These are phyloP conservation scores for Morus bassanus DNA, from an alignment of 2,797 vertebrate species.

Conservation along the genomic window DNA sequence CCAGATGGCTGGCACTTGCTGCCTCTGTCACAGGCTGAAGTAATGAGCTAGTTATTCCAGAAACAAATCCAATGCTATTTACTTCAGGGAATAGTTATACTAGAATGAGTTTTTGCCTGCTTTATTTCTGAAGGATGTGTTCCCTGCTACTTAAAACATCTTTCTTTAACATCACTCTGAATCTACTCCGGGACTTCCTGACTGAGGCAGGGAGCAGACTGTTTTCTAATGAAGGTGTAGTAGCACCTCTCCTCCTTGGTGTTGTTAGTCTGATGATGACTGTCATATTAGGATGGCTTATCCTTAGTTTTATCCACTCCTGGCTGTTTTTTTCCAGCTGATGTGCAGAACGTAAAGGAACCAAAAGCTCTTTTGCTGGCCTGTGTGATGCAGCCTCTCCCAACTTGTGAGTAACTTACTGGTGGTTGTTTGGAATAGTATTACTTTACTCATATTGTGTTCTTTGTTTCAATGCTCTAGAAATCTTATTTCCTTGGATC, in stretches of 20 bases:
- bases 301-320: background rate
- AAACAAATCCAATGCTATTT: background rate
- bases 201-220: background rate
- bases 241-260: background rate
- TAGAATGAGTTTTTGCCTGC: background rate
- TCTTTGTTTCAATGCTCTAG: background rate
- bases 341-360: background rate
- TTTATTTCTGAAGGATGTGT: background rate
- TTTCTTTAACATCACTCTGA: background rate
- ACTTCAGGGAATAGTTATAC: background rate
- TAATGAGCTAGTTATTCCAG: background rate
- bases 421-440: background rate
- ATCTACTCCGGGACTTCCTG: background rate
- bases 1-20: conserved; percentile 56
- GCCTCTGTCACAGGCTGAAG: conserved; percentile 21
- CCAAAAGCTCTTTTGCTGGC: background rate
- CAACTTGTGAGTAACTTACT: background rate
- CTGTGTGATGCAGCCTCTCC: background rate
- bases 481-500: background rate
- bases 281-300: background rate
- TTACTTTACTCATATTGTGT: background rate
- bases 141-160: background rate
- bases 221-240: background rate
- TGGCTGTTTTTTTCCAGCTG: background rate
- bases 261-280: background rate